phyloP scores from a whole-genome alignment of 2,797 vertebrate species.

The Clarias laeviceps region DNA sequence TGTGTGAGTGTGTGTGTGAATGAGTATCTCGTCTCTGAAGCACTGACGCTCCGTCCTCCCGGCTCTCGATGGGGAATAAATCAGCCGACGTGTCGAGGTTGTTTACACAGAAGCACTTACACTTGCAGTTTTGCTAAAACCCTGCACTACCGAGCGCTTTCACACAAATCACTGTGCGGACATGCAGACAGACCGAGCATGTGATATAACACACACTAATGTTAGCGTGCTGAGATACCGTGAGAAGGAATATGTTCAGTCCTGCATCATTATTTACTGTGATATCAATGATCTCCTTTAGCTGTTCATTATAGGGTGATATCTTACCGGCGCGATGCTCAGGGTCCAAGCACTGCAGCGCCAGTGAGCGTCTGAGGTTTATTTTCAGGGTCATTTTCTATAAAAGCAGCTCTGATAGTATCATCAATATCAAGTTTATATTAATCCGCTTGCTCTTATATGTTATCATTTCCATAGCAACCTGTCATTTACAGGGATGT shows the following conservation, averaged over 20 bases:
- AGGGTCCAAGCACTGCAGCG: not conserved
- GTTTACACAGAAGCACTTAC: slow-evolving; percentile 43
- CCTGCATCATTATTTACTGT: not conserved
- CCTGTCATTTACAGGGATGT: not conserved
- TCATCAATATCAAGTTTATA: too few relatives aligned
- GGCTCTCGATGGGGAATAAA: slow-evolving; percentile 7
- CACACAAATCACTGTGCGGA: not conserved
- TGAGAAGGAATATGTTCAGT: not conserved
- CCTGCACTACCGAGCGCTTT: not conserved
- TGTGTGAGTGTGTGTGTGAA: too few relatives aligned
- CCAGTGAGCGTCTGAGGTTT: not conserved
- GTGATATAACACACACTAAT: not conserved
- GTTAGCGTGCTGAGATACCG: not conserved
- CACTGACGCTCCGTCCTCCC: not conserved
- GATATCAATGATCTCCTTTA: not conserved
- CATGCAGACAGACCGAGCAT: not conserved
- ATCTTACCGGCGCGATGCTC: not conserved
- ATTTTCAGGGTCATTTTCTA: not conserved
- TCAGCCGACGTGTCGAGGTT: slow-evolving; percentile 24
- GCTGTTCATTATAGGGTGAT: not conserved
- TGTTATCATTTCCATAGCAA: not conserved
- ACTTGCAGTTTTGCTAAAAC: slow-evolving; percentile 18
- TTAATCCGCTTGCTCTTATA: not conserved
- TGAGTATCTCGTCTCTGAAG: not conserved
- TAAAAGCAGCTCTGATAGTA: not conserved